These are phyloP conservation scores for Megalopta genalis DNA, from an alignment of 1,140 invertebrate species.

Conservation along the genomic window DNA sequence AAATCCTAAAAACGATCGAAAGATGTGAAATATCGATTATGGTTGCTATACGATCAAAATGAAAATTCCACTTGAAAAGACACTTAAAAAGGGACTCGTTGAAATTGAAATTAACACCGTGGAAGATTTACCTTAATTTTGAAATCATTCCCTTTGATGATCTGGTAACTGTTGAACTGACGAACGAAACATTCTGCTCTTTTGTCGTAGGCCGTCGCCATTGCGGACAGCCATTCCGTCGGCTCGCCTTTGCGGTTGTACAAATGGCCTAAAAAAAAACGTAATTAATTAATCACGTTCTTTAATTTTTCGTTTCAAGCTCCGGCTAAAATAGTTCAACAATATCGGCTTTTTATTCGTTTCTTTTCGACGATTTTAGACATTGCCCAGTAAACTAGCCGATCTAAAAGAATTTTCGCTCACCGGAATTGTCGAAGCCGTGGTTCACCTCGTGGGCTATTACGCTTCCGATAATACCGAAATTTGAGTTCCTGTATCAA, in stretches of 20 bases:
- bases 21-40: no score
- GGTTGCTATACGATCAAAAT: no score
- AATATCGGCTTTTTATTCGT: no score
- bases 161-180: conserved; percentile 44
- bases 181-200: conserved; percentile 43
- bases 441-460: conserved; percentile 59
- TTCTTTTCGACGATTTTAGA: no score
- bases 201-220: conserved; percentile 40
- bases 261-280: conserved; percentile 39
- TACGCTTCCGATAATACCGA: conserved; percentile 48
- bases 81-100: no score
- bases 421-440: conserved; percentile 52
- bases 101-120: not conserved
- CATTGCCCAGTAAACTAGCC: no score
- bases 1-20: conserved; percentile 41
- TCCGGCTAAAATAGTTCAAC: no score
- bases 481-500: conserved; percentile 46
- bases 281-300: not conserved
- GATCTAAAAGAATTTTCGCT: not conserved
- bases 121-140: conserved; percentile 12
- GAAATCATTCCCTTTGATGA: conserved; percentile 11
- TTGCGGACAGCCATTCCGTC: conserved; percentile 48
- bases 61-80: no score
- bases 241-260: conserved; percentile 22
- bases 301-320: no score